These are phyloP conservation scores for Schizopygopsis pylzovi DNA, from an alignment of 2,797 vertebrate species.

Conservation along the genomic window DNA sequence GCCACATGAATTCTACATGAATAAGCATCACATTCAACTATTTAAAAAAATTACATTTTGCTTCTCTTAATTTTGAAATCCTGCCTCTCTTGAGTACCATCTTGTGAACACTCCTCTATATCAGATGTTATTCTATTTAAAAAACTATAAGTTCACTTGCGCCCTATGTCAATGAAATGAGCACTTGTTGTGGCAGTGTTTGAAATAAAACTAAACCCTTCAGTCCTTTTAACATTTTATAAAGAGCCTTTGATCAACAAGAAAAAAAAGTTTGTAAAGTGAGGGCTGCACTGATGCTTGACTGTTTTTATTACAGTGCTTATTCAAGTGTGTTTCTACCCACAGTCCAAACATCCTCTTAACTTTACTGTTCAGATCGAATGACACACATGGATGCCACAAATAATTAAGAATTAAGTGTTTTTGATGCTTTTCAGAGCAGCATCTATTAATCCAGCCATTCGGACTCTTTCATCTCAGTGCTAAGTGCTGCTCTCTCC, in stretches of 20 bases:
- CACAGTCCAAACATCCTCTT: neutral
- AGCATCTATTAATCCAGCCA: neutral
- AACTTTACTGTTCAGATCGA: slow-evolving; percentile 5
- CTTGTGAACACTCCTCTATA: neutral
- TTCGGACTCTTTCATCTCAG: neutral
- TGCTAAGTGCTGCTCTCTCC: slow-evolving; percentile 3
- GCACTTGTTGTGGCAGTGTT: neutral
- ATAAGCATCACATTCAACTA: neutral
- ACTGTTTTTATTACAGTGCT: slow-evolving; percentile 10
- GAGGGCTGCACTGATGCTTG: neutral
- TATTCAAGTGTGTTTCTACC: slow-evolving; percentile 33
- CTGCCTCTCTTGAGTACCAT: neutral
- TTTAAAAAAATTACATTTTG: neutral
- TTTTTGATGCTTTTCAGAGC: neutral
- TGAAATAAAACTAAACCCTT: neutral
- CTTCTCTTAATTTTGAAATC: neutral
- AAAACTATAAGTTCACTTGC: neutral
- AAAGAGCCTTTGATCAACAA: neutral
- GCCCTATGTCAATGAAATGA: neutral
- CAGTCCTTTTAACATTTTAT: neutral
- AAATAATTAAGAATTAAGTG: slow-evolving; percentile 21
- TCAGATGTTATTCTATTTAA: neutral
- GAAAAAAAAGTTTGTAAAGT: neutral
- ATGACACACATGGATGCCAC: slow-evolving; percentile 18
- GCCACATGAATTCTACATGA: neutral